Conservation (phyloP, 2,888 invertebrate species). For the Caenorhabditis uteleia region DNA sequence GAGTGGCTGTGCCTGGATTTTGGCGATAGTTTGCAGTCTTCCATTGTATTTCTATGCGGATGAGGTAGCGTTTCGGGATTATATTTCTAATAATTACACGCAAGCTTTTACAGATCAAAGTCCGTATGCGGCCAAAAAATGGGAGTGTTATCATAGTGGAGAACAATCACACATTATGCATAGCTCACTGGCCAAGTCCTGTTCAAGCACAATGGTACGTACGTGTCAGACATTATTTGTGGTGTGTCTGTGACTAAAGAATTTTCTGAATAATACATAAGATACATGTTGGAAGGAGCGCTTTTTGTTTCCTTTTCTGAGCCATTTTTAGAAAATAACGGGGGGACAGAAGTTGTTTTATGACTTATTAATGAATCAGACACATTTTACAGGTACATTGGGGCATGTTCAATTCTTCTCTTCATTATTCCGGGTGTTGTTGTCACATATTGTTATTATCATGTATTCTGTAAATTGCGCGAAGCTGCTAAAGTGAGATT, state of each 20-base stretch:
- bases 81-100: not conserved
- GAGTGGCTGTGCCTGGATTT: slow-evolving; percentile 60
- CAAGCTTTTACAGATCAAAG: slow-evolving; percentile 29
- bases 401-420: slow-evolving; percentile 63
- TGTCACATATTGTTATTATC: slow-evolving; percentile 66
- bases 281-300: too few relatives aligned
- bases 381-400: slow-evolving; percentile 67
- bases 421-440: slow-evolving; percentile 65
- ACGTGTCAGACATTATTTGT: too few relatives aligned
- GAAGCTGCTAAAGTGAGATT: slow-evolving; percentile 47
- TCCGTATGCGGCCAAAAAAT: slow-evolving; percentile 36
- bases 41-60: slow-evolving; percentile 63
- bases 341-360: too few relatives aligned
- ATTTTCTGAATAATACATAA: too few relatives aligned
- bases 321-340: too few relatives aligned
- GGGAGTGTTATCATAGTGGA: slow-evolving; percentile 35
- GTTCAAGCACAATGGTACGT: slow-evolving; percentile 59
- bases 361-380: too few relatives aligned
- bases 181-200: slow-evolving; percentile 62
- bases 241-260: too few relatives aligned
- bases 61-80: slow-evolving; percentile 39
- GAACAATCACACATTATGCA: slow-evolving; percentile 55
- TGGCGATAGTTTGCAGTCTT: slow-evolving; percentile 58
- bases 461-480: slow-evolving; percentile 65
- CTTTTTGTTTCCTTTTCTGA: too few relatives aligned